Evolutionary conservation across 2,797 vertebrate species (phyloP).

Genomic region (Crax fasciolata): DNA sequence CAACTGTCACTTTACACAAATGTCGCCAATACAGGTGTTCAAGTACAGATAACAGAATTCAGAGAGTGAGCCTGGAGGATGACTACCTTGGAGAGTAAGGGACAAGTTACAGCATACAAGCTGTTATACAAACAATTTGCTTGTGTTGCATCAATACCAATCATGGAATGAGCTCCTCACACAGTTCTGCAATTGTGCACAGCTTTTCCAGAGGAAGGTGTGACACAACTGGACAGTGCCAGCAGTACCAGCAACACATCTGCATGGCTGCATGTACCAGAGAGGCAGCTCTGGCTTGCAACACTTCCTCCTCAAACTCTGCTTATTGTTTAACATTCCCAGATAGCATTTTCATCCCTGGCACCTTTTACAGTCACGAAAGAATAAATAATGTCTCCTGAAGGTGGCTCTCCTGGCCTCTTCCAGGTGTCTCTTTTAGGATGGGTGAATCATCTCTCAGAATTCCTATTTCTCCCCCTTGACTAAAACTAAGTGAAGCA

Average conservation of each 20-base stretch:
- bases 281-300: background rate
- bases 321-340: background rate
- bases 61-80: background rate
- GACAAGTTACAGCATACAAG: fast-evolving
- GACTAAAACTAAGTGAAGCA: background rate
- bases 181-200: background rate
- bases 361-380: background rate
- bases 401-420: background rate
- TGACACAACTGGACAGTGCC: background rate
- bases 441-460: background rate
- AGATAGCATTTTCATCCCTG: background rate
- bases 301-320: background rate
- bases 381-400: background rate
- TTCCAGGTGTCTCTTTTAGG: background rate
- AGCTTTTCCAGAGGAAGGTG: background rate
- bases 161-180: background rate
- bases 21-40: background rate
- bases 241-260: background rate
- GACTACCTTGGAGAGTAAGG: background rate
- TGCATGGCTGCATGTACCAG: fast-evolving
- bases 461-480: background rate
- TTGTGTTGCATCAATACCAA: background rate
- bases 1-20: slow-evolving; percentile 13
- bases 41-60: background rate
- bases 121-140: background rate